Base-by-base conservation (phyloP, 1,140 invertebrate genomes). In the Heliothis subflexa region DNA sequence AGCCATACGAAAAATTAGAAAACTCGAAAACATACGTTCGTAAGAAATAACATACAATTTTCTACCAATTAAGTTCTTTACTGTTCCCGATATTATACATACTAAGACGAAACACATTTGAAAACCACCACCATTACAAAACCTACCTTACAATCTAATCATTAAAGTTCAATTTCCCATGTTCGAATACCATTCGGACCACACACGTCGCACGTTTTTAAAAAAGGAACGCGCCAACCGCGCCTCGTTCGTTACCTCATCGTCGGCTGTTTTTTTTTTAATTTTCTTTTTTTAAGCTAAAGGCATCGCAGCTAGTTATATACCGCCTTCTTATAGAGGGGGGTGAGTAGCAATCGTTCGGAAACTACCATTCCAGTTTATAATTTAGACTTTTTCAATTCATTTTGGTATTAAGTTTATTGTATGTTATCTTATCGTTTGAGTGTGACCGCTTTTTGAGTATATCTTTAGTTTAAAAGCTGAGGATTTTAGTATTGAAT, bases 191-290 rank as follows among this genome's bases (percentile, higher is more conserved):
- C 45, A 50, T 59, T 61, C 78, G 82, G 87, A 89, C 87, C 87
- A 89, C 87, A 89, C 87, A 89, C 87, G 87, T 84, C 83, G 86
- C 77, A 72, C 76, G 78, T 66, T 77, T 86, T 86, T 86, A 86
- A 89, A 89, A 89, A 89, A 89, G 80, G 87, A 89, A 89, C 83
- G 85, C 86, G 78, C 79, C 78, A 85, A 86, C 82, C 86, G 86
- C 85, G 86, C 87, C 86, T 87, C 87, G 86, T 86, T 87, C 87
- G 87, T 89, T 89, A 87, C 86, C 87, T 88, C 86, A 86, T 89
- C 87, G 86, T 82, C 79, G 86, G 79, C 71, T 77, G 72, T 83
- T 88, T 84, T 86, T 88, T 87, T 87, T 86, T 83, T 76, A 73
- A 79, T 78, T 83, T 80, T 82, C 62, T 47, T 83, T 82, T 84